phyloP scores from a whole-genome alignment of 1,140 invertebrate genomes.

The Solenopsis invicta region DNA sequence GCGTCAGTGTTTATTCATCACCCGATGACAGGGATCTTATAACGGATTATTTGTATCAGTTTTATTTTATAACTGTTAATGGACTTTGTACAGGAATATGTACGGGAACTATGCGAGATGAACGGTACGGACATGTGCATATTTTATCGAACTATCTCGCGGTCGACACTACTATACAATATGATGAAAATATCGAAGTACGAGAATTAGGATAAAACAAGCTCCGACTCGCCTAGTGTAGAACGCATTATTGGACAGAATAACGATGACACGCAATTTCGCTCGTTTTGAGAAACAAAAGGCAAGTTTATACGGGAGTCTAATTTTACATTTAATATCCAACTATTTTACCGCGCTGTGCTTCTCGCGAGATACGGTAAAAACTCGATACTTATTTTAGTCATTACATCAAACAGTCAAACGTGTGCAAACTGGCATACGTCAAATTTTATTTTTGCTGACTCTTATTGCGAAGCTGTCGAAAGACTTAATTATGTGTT shows the following conservation, averaged over 20 bases:
- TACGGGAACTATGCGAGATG: conserved; percentile 2
- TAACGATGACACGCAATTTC: neutral
- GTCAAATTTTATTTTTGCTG: conserved; percentile 28
- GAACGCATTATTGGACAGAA: conserved; percentile 7
- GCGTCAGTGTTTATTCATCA: neutral
- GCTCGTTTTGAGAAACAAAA: conserved; percentile 11
- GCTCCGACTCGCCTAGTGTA: conserved; percentile 11
- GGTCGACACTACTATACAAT: neutral
- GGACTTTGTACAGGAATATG: neutral
- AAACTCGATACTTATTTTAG: conserved; percentile 1
- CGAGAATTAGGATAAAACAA: conserved; percentile 4
- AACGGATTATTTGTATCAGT: neutral
- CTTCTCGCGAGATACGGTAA: neutral
- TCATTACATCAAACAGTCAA: neutral
- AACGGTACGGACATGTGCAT: neutral
- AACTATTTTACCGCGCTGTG: neutral
- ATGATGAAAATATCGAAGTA: conserved; percentile 47
- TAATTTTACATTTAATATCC: neutral
- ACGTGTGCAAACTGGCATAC: neutral
- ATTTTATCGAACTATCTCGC: conserved; percentile 45
- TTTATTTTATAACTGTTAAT: conserved; percentile 39
- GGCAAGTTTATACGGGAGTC: neutral
- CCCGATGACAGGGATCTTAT: neutral
- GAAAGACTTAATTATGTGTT: conserved; percentile 28
- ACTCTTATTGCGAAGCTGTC: neutral